A percentile compares a stretch with the other conserved stretches of the same genome.
Evolutionary conservation across 2,113 vertebrate species (phyloP).

Genomic region (Aspiorhynchus laticeps): DNA sequence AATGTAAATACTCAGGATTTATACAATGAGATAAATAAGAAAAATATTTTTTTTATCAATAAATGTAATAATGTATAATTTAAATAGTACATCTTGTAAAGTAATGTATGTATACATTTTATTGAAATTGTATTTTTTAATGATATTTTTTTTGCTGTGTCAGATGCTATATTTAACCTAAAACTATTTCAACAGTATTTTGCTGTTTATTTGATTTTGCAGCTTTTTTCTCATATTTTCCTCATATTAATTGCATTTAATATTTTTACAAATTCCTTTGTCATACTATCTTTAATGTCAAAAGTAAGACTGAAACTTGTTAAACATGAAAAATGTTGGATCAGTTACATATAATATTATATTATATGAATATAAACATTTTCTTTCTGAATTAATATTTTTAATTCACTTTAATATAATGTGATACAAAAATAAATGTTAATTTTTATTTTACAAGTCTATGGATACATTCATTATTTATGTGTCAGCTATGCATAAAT

Average conservation of each 20-base stretch:
- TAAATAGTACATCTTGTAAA: neutral
- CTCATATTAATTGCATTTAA: neutral
- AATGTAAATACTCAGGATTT: neutral
- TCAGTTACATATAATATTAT: neutral
- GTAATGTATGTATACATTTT: neutral
- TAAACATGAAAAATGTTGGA: neutral
- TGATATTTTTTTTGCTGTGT: neutral
- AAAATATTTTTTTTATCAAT: neutral
- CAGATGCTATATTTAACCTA: neutral
- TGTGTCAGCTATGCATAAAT: slow-evolving; percentile 79
- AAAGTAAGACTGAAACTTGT: neutral
- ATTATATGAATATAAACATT: neutral
- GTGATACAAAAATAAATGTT: neutral
- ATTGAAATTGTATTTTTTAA: neutral
- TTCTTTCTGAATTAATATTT: neutral
- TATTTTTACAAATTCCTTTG: neutral
- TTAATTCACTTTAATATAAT: neutral
- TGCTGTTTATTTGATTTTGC: neutral
- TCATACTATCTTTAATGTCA: neutral
- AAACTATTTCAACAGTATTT: neutral
- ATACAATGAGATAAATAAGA: neutral
- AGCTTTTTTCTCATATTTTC: neutral
- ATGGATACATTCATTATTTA: slow-evolving; percentile 33
- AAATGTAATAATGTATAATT: neutral
- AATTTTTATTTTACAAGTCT: neutral